Conservation (phyloP, 2,888 invertebrate species). For the Agrilus biguttatus region DNA sequence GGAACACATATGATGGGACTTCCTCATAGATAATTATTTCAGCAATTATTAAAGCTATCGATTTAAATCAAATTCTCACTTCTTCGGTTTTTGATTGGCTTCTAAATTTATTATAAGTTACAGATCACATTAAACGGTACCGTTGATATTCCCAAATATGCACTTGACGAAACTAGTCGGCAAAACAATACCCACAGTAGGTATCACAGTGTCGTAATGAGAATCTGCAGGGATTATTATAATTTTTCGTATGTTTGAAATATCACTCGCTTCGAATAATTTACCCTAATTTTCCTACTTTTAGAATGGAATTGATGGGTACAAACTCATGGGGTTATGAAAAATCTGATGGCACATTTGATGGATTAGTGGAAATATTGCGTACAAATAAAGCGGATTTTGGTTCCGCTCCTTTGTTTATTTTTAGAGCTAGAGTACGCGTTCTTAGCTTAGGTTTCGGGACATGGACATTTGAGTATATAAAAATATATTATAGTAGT, state of each 20-base stretch:
- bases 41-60: too few species aligned
- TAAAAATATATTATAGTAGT: not conserved
- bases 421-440: slow-evolving; percentile 42
- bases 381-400: slow-evolving; percentile 44
- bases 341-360: slow-evolving; percentile 42
- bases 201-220: slow-evolving; percentile 43
- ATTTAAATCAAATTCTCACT: too few species aligned
- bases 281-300: slow-evolving; percentile 8
- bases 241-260: slow-evolving; percentile 44
- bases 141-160: slow-evolving; percentile 33
- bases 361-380: slow-evolving; percentile 48
- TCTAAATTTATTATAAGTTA: slow-evolving; percentile 22
- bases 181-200: slow-evolving; percentile 49
- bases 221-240: slow-evolving; percentile 46
- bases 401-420: slow-evolving; percentile 51
- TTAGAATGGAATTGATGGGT: slow-evolving; percentile 32
- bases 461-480: slow-evolving; percentile 46
- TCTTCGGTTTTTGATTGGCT: too few species aligned
- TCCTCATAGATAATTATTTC: too few species aligned
- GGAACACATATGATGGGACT: too few species aligned
- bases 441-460: slow-evolving; percentile 35
- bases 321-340: slow-evolving; percentile 50
- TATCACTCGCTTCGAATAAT: not conserved
- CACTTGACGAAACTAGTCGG: slow-evolving; percentile 34
- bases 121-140: slow-evolving; percentile 26